Evolutionary conservation across 2,113 vertebrate genomes (phyloP).

Genomic region (Morone chrysops): DNA sequence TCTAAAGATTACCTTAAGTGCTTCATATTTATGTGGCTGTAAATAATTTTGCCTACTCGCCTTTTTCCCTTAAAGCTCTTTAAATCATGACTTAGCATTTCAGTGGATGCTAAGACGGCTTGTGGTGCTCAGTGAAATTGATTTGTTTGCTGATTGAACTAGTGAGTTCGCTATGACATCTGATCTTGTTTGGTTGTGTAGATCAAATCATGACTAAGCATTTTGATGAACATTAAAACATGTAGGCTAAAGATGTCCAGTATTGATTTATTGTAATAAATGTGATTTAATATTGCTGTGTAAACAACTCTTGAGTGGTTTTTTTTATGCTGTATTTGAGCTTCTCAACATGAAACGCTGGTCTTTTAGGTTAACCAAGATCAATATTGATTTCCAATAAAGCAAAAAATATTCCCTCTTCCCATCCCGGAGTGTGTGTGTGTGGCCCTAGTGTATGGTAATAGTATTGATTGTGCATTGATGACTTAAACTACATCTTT

Average conservation of each 20-base stretch:
- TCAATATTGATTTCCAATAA: conserved; percentile 12
- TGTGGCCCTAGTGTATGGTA: background rate
- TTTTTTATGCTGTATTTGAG: background rate
- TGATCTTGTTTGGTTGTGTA: background rate
- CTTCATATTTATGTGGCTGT: conserved; percentile 22
- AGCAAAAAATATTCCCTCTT: background rate
- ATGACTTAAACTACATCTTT: conserved; percentile 16
- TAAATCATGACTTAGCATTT: background rate
- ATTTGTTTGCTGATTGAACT: background rate
- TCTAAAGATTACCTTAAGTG: conserved; percentile 19
- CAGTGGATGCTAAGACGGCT: background rate
- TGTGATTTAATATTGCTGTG: background rate
- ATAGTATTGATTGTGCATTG: conserved; percentile 41
- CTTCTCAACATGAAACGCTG: background rate
- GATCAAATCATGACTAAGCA: background rate
- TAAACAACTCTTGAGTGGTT: background rate
- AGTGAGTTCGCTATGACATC: background rate
- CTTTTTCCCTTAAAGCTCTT: background rate
- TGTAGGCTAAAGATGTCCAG: background rate
- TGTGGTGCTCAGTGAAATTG: background rate
- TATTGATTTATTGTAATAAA: background rate
- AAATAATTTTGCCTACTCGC: background rate
- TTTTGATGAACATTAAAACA: background rate
- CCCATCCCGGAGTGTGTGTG: no score
- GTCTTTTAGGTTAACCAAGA: conserved; percentile 8